Evolutionary conservation across 2,797 vertebrate genomes (phyloP).

Genomic region (Acridotheres tristis): DNA sequence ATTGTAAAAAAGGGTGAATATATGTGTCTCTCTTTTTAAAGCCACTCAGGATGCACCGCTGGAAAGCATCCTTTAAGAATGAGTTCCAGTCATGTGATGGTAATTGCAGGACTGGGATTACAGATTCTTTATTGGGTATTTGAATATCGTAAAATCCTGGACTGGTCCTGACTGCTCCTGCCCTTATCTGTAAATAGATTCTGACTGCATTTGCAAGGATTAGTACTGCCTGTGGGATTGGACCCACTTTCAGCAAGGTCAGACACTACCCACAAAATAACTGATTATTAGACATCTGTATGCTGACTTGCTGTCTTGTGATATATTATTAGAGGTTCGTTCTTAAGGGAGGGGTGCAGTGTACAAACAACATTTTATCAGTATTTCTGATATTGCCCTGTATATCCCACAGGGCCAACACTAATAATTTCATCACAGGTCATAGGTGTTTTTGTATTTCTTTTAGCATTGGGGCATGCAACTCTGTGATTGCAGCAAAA

Average conservation of each 20-base stretch:
- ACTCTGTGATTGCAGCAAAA: neutral
- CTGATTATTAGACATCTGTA: neutral
- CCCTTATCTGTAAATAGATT: constrained; percentile 39
- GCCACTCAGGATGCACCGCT: neutral
- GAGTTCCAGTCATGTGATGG: neutral
- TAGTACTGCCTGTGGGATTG: neutral
- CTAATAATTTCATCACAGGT: neutral
- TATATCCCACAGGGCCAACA: neutral
- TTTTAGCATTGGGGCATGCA: neutral
- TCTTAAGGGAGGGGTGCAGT: neutral
- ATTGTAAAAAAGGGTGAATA: neutral
- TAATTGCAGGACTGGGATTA: neutral
- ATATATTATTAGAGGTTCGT: constrained; percentile 6
- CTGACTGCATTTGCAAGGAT: constrained; percentile 1
- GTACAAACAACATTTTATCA: neutral
- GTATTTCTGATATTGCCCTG: neutral
- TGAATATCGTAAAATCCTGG: constrained; percentile 42
- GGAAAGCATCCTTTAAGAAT: neutral
- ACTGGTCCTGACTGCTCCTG: neutral
- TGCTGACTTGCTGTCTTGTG: constrained; percentile 17
- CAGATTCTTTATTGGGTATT: neutral
- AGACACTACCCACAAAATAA: constrained; percentile 14
- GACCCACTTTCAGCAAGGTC: neutral
- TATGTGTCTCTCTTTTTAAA: neutral
- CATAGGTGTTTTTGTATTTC: neutral